Percentiles rank a stretch among this genome's conserved stretches.
Conservation (phyloP, 2,888 invertebrate species). For the Phortica okadai region DNA sequence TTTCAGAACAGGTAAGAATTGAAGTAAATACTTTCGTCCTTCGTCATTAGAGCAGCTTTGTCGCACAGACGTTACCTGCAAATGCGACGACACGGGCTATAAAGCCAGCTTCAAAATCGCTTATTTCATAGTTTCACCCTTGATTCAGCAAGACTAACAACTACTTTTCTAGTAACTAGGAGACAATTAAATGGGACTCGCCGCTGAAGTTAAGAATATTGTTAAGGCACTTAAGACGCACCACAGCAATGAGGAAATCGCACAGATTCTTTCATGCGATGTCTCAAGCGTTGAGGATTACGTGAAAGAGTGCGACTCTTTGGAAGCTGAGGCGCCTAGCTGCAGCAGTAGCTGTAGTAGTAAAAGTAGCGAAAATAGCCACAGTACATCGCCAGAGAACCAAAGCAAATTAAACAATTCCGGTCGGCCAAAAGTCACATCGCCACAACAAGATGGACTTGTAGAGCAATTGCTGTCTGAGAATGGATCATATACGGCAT, state of each 20-base stretch:
- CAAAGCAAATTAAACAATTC: background rate
- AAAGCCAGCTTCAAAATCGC: too few species aligned
- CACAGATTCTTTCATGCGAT: slow-evolving; percentile 56
- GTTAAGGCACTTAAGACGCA: slow-evolving; percentile 36
- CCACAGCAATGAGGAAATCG: slow-evolving; percentile 52
- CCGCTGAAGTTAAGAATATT: too few species aligned
- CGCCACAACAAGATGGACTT: slow-evolving; percentile 50
- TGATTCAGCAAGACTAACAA: too few species aligned
- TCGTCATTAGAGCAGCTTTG: too few species aligned
- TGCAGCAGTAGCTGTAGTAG: background rate
- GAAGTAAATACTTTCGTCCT: too few species aligned
- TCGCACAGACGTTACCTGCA: too few species aligned
- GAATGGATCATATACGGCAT: slow-evolving; percentile 54
- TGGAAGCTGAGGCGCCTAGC: background rate
- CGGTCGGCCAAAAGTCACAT: slow-evolving; percentile 56
- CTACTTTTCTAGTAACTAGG: too few species aligned
- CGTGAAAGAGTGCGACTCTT: slow-evolving; percentile 30
- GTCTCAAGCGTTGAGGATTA: slow-evolving; percentile 51
- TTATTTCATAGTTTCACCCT: too few species aligned
- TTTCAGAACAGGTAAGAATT: too few species aligned
- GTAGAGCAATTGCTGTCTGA: slow-evolving; percentile 50
- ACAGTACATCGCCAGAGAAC: background rate
- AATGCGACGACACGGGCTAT: too few species aligned
- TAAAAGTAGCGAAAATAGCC: background rate
- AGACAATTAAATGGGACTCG: too few species aligned